These are phyloP conservation scores for Unio pictorum DNA, from an alignment of 2,888 invertebrate genomes.

Conservation along the genomic window DNA sequence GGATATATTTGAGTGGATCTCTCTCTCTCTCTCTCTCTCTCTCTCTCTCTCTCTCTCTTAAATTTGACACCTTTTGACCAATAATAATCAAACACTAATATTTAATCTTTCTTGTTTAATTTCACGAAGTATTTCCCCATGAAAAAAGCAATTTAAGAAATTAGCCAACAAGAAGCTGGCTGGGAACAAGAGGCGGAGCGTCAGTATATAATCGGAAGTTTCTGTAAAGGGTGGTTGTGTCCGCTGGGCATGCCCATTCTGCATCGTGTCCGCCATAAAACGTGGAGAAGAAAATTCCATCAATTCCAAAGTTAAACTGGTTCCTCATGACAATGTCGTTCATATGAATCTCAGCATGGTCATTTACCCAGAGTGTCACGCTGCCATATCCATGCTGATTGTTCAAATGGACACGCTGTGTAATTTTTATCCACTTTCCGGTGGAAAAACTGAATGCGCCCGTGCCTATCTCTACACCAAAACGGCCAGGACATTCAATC, in stretches of 20 bases:
- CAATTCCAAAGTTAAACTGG: slow-evolving; percentile 29
- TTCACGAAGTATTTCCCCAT: no score
- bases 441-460: slow-evolving; percentile 24
- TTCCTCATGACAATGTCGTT: slow-evolving; percentile 35
- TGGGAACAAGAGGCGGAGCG: neutral
- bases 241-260: slow-evolving; percentile 39
- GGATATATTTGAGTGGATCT: no score
- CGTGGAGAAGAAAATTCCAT: slow-evolving; percentile 53
- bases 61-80: no score
- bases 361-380: slow-evolving; percentile 42
- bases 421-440: slow-evolving; percentile 46
- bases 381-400: slow-evolving; percentile 38
- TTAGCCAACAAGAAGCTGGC: slow-evolving; percentile 18
- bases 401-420: slow-evolving; percentile 48
- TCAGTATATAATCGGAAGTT: slow-evolving; percentile 39
- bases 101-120: no score
- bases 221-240: slow-evolving; percentile 49
- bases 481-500: slow-evolving; percentile 6
- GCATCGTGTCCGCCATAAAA: slow-evolving; percentile 49
- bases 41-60: no score
- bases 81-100: no score
- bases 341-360: slow-evolving; percentile 20
- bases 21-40: no score
- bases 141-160: neutral
- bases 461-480: slow-evolving; percentile 22